A percentile compares a stretch with the other conserved stretches of the same genome.
phyloP scores from a whole-genome alignment of 2,113 vertebrate genomes.

The Erpornis zantholeuca region DNA sequence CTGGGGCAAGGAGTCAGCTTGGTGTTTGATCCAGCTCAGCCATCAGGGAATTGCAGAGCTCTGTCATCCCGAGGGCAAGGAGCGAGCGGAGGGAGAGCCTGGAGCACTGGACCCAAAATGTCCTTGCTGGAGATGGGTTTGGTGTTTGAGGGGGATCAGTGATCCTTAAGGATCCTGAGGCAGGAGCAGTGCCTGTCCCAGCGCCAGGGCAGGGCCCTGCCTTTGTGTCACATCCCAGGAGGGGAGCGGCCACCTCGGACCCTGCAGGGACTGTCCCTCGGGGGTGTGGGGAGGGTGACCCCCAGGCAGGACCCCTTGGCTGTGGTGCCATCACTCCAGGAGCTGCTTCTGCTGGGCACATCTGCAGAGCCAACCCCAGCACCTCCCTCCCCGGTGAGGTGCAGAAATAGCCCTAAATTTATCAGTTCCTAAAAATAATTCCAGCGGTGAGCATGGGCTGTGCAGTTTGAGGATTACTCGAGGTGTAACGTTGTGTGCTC shows the following conservation, averaged over 20 bases:
- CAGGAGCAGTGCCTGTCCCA: neutral
- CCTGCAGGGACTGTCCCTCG: neutral
- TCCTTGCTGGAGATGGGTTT: rapidly evolving
- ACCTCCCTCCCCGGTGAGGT: neutral
- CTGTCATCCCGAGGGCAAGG: rapidly evolving
- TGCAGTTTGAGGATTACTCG: rapidly evolving
- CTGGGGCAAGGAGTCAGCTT: rapidly evolving
- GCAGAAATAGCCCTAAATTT: neutral
- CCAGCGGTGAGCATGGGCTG: neutral
- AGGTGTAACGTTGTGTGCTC: rapidly evolving
- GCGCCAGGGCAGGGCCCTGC: neutral
- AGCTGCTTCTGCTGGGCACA: neutral
- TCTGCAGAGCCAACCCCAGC: neutral
- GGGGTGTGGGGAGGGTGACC: neutral
- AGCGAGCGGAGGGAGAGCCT: neutral
- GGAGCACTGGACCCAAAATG: neutral
- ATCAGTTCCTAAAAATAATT: neutral
- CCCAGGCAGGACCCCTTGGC: neutral
- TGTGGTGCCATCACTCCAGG: neutral
- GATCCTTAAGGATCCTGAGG: neutral
- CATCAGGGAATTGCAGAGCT: neutral
- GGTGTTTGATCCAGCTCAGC: neutral
- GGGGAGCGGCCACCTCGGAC: rapidly evolving
- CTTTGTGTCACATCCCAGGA: neutral
- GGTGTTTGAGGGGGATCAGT: neutral